Base-by-base conservation (phyloP, 1,140 invertebrate species). In the Megalonaias nervosa region DNA sequence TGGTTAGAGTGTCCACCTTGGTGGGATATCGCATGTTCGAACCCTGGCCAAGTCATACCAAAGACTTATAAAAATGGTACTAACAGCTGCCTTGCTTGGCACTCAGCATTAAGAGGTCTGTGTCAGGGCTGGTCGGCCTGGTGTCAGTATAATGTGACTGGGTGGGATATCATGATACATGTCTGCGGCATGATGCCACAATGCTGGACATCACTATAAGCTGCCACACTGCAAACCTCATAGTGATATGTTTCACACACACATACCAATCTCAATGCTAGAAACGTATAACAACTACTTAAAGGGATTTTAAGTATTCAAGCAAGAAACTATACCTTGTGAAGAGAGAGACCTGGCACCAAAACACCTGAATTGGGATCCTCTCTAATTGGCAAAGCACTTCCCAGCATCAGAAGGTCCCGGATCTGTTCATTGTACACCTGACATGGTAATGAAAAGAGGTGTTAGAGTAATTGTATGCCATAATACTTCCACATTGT, bases 381-480 rank as follows among this genome's bases (percentile, higher is more conserved):
- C 88, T 98, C 97, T n/a, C 97, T 91, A 13, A 98, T 91, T 81
- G 98, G 97, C 31, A 98, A 90, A 66, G 94, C 94, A 0, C 95
- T 95, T 0, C 94, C 93, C 1, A 96, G 96, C 88, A 96, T 95
- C 64, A 99, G 90, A 55, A 99, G 92, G 90, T 99, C 97, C 55
- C 96, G 92, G 80, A 99, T 98, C 81, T 97, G 95, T 90, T 99
- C 97, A 91, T 99, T 99, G 92, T 99, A 99, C 71, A 99, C 95
- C 93, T 98, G 69, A 15, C 70, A 74, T 48, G 38, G 38, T 48
- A 48, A 48, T 11, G 38, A 48, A 48, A 48, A 48, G 11, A 48
- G 38, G 38, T 48, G 38, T 6, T 48, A 48, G 6, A 48, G 4
- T 48, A 48, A 48, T 48, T 48, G 0, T 48, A 48, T 48, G 38